Evolutionary conservation across 2,113 vertebrate genomes (phyloP).

Genomic region (Pangasianodon hypophthalmus): DNA sequence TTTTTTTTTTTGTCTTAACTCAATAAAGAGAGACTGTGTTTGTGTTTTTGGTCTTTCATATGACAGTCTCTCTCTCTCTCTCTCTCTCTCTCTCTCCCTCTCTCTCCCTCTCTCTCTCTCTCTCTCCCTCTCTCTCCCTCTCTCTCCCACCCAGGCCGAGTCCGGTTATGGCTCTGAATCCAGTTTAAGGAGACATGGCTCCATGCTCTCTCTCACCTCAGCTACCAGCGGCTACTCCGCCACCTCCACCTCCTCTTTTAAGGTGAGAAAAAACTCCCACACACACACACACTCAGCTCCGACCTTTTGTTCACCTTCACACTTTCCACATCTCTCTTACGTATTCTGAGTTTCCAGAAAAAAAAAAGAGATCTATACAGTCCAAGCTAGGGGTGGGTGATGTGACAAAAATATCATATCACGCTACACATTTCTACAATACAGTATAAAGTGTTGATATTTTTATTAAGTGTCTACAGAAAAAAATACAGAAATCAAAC

Average conservation of each 20-base stretch:
- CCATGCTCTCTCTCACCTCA: constrained; percentile 93
- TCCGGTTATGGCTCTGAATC: constrained; percentile 96
- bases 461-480: neutral
- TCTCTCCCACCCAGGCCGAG: constrained; percentile 78
- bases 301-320: neutral
- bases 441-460: neutral
- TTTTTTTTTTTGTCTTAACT: neutral
- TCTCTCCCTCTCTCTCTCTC: neutral
- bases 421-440: neutral
- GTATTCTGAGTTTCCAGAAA: neutral
- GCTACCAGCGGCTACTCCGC: constrained; percentile 94
- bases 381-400: neutral
- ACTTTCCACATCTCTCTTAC: neutral
- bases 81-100: neutral
- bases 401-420: neutral
- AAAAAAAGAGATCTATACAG: neutral
- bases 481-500: neutral
- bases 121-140: neutral
- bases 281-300: neutral
- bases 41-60: neutral
- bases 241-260: constrained; percentile 96
- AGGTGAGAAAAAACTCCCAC: constrained; percentile 73
- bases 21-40: neutral
- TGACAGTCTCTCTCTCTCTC: neutral
- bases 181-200: constrained; percentile 91